phyloP scores from a whole-genome alignment of 2,113 vertebrate species.

The Pogonocichla stellata region DNA sequence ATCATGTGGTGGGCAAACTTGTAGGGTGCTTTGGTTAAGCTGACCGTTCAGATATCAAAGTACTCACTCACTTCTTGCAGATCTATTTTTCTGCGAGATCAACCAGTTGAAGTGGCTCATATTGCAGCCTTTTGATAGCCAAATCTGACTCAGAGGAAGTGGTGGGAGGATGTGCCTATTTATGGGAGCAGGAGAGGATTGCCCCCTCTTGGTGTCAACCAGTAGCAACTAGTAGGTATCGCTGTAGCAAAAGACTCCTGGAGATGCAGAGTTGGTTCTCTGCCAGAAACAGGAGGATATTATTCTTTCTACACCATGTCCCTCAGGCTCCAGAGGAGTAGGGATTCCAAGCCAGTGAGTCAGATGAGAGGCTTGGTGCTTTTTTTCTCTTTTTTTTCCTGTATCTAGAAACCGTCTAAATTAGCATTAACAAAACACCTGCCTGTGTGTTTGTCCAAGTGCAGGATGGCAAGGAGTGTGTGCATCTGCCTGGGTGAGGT shows the following conservation, averaged over 20 bases:
- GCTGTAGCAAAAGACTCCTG: not conserved
- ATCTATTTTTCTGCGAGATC: not conserved
- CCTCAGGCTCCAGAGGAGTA: not conserved
- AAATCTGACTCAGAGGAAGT: not conserved
- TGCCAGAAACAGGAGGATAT: not conserved
- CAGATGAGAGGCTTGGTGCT: slow-evolving; percentile 4
- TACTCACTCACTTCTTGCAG: not conserved
- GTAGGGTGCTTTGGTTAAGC: not conserved
- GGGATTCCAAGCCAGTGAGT: not conserved
- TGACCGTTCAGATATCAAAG: not conserved
- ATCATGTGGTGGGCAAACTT: not conserved
- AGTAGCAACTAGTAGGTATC: not conserved
- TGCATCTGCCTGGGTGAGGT: not conserved
- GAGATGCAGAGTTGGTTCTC: not conserved
- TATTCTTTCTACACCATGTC: not conserved
- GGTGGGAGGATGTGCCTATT: not conserved
- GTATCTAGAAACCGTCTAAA: not conserved
- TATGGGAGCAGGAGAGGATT: not conserved
- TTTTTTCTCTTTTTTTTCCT: not conserved
- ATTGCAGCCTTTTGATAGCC: slow-evolving; percentile 32
- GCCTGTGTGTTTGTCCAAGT: not conserved
- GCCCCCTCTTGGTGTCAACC: not conserved
- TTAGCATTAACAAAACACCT: slow-evolving; percentile 43
- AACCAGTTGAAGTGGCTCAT: slow-evolving; percentile 13
- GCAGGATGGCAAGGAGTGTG: not conserved